Evolutionary conservation across 2,113 vertebrate species (phyloP), one percentile per base, ranked within the genome.

Genomic region (Carassius gibelio): DNA sequence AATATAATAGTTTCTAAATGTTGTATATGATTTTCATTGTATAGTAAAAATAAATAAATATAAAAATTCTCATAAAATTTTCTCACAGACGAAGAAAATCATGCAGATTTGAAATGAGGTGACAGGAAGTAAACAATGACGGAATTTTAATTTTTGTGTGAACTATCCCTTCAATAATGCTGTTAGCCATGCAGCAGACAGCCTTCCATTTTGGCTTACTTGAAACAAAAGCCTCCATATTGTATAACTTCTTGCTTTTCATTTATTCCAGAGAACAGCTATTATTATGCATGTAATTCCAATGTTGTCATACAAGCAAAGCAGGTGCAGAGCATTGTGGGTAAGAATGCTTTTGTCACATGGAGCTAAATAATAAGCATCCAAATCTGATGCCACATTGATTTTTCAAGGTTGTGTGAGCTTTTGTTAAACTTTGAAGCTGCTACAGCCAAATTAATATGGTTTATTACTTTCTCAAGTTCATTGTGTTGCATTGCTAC

Each of bases 251-350:
- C 19, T 30, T 13, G 13, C 17, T n/a, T 19, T 81, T 36, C 17
- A 75, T 52, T 10, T 64, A 85, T 81, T 77, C 69, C 48, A 8
- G 57, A 45, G 8, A 21, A 81, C 8, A 55, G 48, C 26, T 57
- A 61, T 64, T 76, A 62, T 61, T 81, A 71, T 72, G 84, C 77
- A 50, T 75, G 3, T 59, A 86, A 45, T 82, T 55, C n/a, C 34
- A 59, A 57, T 52, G 45, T 76, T 75, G 17, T 62, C 11, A n/a
- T 64, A 48, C n/a, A 23, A 48, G 75, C 42, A 61, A 8, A 45
- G 23, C 36, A 30, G 57, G 55, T 62, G 72, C 23, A 52, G 26
- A 11, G 82, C 50, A 48, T 64, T 64, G 36, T 52, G 82, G 82
- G 57, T 50, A 42, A 55, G 10, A 2, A 10, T 48, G 6, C 26